These are phyloP conservation scores for Crotalus viridis DNA, from an alignment of 2,113 vertebrate species.

Conservation along the genomic window DNA sequence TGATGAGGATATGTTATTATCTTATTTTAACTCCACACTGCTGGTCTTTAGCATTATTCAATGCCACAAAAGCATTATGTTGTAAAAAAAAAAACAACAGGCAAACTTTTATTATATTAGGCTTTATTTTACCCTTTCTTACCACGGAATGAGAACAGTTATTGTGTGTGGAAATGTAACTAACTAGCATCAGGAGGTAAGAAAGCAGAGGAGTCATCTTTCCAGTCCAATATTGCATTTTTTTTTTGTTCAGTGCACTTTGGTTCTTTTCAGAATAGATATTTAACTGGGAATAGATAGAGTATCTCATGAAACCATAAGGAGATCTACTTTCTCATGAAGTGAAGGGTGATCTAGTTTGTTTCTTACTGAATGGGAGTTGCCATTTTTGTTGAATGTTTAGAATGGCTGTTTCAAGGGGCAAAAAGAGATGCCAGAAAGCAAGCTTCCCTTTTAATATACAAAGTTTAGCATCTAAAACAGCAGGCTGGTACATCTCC, in stretches of 20 bases:
- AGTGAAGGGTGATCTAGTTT: neutral
- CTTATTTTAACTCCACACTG: neutral
- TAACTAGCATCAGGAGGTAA: neutral
- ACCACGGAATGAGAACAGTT: neutral
- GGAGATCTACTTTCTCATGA: neutral
- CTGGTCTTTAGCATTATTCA: neutral
- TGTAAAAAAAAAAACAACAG: neutral
- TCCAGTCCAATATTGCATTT: neutral
- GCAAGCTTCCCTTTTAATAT: neutral
- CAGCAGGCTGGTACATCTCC: neutral
- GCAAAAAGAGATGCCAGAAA: neutral
- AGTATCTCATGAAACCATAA: neutral
- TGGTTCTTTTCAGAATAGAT: neutral
- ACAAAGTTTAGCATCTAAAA: neutral
- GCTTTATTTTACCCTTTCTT: neutral
- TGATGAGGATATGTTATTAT: neutral
- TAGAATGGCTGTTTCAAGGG: neutral
- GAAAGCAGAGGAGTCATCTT: neutral
- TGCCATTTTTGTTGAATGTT: neutral
- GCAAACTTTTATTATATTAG: neutral
- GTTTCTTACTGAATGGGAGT: neutral
- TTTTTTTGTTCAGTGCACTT: neutral
- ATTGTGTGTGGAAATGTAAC: neutral
- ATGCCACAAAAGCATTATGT: neutral
- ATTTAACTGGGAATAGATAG: rapidly evolving